Percentiles rank a stretch among this genome's conserved stretches.
phyloP scores from a whole-genome alignment of 2,888 invertebrate species.

The Acrocera orbiculus region DNA sequence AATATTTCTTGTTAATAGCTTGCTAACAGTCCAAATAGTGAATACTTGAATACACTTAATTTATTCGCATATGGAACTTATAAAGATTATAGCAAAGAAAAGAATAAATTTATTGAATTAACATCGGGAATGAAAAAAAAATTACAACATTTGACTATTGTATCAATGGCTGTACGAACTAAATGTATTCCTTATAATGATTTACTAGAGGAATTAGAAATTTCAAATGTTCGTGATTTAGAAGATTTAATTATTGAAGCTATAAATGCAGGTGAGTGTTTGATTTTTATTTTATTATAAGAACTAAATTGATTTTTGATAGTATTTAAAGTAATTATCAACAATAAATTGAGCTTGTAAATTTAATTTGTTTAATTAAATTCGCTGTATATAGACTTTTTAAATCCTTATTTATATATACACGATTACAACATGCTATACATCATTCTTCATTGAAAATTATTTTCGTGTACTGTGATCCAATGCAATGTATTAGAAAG shows the following conservation, averaged over 20 bases:
- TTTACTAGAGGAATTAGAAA: slow-evolving; percentile 70
- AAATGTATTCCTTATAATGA: slow-evolving; percentile 83
- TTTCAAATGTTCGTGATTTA: slow-evolving; percentile 79
- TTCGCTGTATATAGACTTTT: no score
- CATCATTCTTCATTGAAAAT: no score
- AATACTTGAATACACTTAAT: slow-evolving; percentile 68
- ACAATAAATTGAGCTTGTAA: no score
- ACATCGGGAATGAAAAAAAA: slow-evolving; percentile 72
- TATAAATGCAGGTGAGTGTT: slow-evolving; percentile 68
- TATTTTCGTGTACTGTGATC: no score
- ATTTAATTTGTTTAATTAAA: no score
- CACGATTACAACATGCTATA: no score
- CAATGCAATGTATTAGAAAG: no score
- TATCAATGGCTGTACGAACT: slow-evolving; percentile 76
- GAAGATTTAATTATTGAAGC: slow-evolving; percentile 97
- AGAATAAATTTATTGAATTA: slow-evolving; percentile 57
- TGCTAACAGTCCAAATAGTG: slow-evolving; percentile 48
- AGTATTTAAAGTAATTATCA: no score
- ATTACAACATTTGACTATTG: slow-evolving; percentile 83
- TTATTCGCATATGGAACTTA: slow-evolving; percentile 93
- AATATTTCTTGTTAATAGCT: slow-evolving; percentile 35
- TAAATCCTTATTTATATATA: no score
- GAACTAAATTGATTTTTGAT: no score
- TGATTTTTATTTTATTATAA: neutral
- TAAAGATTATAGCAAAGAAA: slow-evolving; percentile 65